Conservation (phyloP, 2,113 vertebrate species). For the human region DNA sequence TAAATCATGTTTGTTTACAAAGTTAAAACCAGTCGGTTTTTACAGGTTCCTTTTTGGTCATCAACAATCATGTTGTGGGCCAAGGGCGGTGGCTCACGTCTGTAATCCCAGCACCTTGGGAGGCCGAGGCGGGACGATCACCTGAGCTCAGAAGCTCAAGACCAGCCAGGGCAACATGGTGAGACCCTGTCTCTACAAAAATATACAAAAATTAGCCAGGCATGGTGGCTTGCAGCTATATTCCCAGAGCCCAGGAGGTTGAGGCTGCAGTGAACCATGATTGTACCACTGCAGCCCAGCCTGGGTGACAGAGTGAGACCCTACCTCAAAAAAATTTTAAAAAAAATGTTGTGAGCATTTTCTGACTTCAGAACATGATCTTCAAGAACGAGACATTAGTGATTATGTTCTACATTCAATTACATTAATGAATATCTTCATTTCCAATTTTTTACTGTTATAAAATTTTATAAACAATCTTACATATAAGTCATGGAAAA, state of each 20-base stretch:
- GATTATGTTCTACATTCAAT: background rate
- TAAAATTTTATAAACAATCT: background rate
- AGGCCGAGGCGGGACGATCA: too few species aligned
- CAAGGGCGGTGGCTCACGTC: accelerated
- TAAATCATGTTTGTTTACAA: background rate
- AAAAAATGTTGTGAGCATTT: background rate
- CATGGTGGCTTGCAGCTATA: too few species aligned
- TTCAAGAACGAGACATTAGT: background rate
- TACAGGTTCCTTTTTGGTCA: background rate
- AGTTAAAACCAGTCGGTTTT: background rate
- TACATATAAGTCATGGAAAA: background rate
- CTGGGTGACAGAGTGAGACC: too few species aligned
- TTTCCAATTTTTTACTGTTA: background rate
- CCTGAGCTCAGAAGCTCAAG: too few species aligned
- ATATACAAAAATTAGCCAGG: too few species aligned
- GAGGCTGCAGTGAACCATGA: too few species aligned
- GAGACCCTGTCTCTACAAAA: too few species aligned
- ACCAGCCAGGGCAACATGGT: too few species aligned
- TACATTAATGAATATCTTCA: background rate
- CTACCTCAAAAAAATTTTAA: too few species aligned
- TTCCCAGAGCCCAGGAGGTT: too few species aligned
- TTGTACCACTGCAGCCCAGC: too few species aligned
- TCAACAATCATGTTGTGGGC: background rate
- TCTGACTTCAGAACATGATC: background rate
- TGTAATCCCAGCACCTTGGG: too few species aligned